Evolutionary conservation across 2,888 invertebrate species (phyloP), one percentile per base, ranked within the genome.

Genomic region (Trachelus iudaicus): DNA sequence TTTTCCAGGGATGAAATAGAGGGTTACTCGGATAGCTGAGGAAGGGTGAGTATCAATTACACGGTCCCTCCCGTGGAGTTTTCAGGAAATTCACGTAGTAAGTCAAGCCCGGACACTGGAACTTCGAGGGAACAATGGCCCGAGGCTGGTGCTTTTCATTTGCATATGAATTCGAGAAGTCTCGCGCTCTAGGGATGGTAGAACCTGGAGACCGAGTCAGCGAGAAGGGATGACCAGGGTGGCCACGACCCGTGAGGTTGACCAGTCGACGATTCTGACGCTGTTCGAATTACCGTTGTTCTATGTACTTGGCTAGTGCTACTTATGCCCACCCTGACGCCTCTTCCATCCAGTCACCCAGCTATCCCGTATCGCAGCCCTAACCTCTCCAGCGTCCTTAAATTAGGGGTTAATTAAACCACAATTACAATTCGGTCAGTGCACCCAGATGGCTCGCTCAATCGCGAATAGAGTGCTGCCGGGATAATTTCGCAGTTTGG

Each of bases 61-160:
- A 89, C 83, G 85, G 79, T 85, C 82, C 83, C 82, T 79, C 84
- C 75, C 83, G 81, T 83, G 88, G 87, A 90, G 88, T 91, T 91
- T 91, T 88, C 90, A 88, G 90, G 90, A 91, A 91, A 90, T 90
- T 90, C 90, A 86, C 84, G 87, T 89, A 90, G 90, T 91, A 90
- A 91, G 90, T 90, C 89, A 89, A 89, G 89, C 85, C 85, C 80
- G 85, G 86, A 90, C 88, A 88, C 84, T 85, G 86, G 85, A 84
- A 86, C 85, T 83, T 85, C 80, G 85, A 82, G 84, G 83, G 90
- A 90, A 90, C 90, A 90, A 90, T 90, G 87, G 86, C 74, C 84
- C 82, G 83, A 86, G 89, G 87, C 85, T 85, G 87, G 83, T 83
- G 87, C 89, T 89, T 89, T 89, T 84, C 88, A 91, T 91, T 91